phyloP scores from a whole-genome alignment of 2,888 invertebrate genomes.

The Cephus pulcher region DNA sequence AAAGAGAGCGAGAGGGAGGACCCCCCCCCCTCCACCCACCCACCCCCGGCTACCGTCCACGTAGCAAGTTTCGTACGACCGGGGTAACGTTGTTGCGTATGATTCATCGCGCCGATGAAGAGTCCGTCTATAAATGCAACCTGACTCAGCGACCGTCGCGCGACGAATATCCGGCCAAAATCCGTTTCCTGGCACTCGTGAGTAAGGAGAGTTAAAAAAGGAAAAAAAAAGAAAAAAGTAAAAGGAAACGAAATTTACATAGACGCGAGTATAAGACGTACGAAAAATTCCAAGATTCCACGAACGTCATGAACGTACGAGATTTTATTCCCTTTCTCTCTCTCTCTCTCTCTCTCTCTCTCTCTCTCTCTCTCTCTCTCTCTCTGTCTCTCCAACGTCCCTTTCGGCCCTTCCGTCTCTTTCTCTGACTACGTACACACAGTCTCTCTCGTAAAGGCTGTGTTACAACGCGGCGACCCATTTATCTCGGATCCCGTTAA shows the following conservation, averaged over 20 bases:
- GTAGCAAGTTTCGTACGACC: background rate
- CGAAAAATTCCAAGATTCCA: background rate
- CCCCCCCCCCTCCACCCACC: too few relatives aligned
- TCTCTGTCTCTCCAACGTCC: background rate
- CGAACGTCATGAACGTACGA: slow-evolving; percentile 5
- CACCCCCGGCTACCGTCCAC: background rate
- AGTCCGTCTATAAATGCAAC: background rate
- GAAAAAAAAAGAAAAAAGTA: background rate
- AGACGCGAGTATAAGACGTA: background rate
- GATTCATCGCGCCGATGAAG: background rate
- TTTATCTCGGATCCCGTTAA: background rate
- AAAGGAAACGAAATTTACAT: background rate
- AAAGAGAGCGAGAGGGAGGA: background rate
- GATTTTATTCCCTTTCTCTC: background rate
- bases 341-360: background rate
- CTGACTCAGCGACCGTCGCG: background rate
- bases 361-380: background rate
- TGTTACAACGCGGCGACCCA: background rate
- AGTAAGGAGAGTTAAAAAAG: background rate
- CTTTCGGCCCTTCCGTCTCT: background rate
- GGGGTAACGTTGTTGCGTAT: background rate
- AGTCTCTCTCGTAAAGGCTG: background rate
- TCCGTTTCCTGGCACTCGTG: background rate
- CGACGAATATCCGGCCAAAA: background rate
- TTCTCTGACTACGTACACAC: background rate